phyloP scores from a whole-genome alignment of 2,888 invertebrate species.

The Sminthurides aquaticus region DNA sequence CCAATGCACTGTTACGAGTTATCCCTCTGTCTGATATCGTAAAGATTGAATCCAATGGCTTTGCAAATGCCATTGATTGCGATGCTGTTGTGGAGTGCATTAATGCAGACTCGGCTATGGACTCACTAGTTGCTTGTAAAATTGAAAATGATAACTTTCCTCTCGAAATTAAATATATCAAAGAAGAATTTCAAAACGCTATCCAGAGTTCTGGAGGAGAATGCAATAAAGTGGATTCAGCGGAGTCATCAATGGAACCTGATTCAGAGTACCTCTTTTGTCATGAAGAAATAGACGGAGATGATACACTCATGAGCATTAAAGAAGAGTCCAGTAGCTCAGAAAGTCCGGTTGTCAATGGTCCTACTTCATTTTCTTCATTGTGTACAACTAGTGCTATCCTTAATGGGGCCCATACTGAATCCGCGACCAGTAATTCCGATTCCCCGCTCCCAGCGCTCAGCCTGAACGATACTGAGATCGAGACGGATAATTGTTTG shows the following conservation, averaged over 20 bases:
- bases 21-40: neutral
- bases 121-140: neutral
- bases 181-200: neutral
- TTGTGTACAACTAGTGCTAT: too few species aligned
- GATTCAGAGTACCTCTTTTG: neutral
- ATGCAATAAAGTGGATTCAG: neutral
- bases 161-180: neutral
- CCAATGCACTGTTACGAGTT: neutral
- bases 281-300: conserved; percentile 11
- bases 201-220: neutral
- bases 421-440: too few species aligned
- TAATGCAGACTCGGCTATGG: neutral
- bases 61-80: neutral
- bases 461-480: too few species aligned
- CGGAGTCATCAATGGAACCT: neutral
- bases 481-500: neutral
- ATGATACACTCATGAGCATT: neutral
- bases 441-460: too few species aligned
- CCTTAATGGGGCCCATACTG: too few species aligned
- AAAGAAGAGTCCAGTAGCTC: neutral
- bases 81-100: neutral
- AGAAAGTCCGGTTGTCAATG: too few species aligned
- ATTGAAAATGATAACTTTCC: neutral
- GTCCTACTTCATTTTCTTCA: too few species aligned
- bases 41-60: neutral